Percentiles rank a stretch among this genome's conserved stretches.
Evolutionary conservation across 2,797 vertebrate species (phyloP).

Genomic region (Artibeus jamaicensis): DNA sequence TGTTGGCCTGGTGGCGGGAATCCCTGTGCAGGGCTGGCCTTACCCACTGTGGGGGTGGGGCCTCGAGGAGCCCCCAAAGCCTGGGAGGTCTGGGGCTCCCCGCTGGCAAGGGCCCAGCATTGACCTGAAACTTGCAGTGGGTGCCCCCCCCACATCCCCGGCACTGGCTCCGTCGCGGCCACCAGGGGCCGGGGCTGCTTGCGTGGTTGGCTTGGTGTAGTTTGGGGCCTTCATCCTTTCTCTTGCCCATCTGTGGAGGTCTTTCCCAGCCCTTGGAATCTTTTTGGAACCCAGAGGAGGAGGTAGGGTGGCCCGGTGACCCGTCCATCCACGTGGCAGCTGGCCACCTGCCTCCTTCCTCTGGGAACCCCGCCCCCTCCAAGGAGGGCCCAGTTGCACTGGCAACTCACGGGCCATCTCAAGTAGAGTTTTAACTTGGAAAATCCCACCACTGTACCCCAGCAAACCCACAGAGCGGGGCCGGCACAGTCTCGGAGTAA

Average conservation of each 20-base stretch:
- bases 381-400: fast-evolving
- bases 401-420: not conserved
- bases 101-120: not conserved
- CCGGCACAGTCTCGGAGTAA: fast-evolving
- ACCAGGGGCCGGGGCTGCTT: too few relatives aligned
- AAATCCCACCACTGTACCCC: fast-evolving
- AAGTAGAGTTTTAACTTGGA: too few relatives aligned
- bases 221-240: not conserved
- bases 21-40: not conserved
- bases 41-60: not conserved
- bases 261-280: not conserved
- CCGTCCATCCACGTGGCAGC: not conserved
- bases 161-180: fast-evolving
- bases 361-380: not conserved
- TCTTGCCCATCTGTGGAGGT: not conserved
- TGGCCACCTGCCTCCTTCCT: not conserved
- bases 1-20: fast-evolving
- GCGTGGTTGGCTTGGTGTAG: too few relatives aligned
- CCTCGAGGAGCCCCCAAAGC: not conserved
- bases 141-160: fast-evolving
- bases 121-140: fast-evolving
- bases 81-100: not conserved
- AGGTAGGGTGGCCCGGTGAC: not conserved
- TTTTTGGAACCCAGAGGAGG: not conserved
- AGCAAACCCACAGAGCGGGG: not conserved